Conservation (phyloP, 2,797 vertebrate genomes). For the Sparidentex hasta region DNA sequence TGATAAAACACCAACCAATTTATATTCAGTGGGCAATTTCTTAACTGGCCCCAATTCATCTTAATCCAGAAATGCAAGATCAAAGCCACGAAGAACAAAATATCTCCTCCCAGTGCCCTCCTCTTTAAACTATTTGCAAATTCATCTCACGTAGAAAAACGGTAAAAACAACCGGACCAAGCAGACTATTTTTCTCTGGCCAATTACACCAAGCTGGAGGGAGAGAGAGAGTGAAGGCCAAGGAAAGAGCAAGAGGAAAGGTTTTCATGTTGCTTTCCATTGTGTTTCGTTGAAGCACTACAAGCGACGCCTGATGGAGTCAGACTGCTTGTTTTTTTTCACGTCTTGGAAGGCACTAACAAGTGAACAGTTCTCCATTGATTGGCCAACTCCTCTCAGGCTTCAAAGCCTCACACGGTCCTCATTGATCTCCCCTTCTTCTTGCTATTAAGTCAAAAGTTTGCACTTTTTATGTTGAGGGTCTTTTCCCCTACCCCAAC, state of each 20-base stretch:
- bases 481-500: slow-evolving; percentile 38
- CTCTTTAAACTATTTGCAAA: slow-evolving; percentile 3
- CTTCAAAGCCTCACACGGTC: slow-evolving; percentile 71
- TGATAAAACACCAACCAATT: neutral
- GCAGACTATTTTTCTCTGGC: slow-evolving; percentile 16
- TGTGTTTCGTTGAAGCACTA: slow-evolving; percentile 29
- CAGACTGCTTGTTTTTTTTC: slow-evolving; percentile 56
- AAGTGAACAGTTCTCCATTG: slow-evolving; percentile 72
- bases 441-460: slow-evolving; percentile 72
- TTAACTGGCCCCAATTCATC: neutral
- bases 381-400: slow-evolving; percentile 67
- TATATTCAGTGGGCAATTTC: neutral
- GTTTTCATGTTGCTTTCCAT: slow-evolving; percentile 20
- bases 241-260: slow-evolving; percentile 19
- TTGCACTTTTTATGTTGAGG: slow-evolving; percentile 55
- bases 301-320: slow-evolving; percentile 19
- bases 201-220: slow-evolving; percentile 39
- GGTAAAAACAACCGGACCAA: slow-evolving; percentile 11
- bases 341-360: slow-evolving; percentile 71
- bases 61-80: slow-evolving; percentile 10
- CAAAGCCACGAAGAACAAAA: slow-evolving; percentile 21
- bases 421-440: slow-evolving; percentile 73
- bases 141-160: slow-evolving; percentile 17
- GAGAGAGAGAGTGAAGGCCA: slow-evolving; percentile 31
- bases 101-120: neutral